Base-by-base conservation (phyloP, 2,888 invertebrate species). In the Microctonus brassicae region DNA sequence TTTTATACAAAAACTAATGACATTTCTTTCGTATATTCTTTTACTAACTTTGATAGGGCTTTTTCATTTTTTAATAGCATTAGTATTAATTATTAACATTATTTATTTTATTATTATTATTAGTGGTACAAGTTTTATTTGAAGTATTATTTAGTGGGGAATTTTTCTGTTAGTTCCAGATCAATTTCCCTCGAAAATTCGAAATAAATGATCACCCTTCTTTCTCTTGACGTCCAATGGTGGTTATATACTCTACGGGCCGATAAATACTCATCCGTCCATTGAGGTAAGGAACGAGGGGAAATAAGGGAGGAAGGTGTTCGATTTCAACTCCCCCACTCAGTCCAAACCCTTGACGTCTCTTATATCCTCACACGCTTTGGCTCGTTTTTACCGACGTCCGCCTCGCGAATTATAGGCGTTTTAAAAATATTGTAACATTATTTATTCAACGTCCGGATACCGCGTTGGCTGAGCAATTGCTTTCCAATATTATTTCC, bases 371-470 rank as follows among this genome's bases (percentile, higher is more conserved):
- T 53, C 66, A 52, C 39, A 61, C 66, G 39, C 36, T 42, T 63
- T 52, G 33, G 64, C 71, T 33, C 55, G 62, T 57, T 71, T 70
- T 62, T 69, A 61, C 69, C 61, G 42, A 66, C 66, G 69, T 61
- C 61, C 63, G 39, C 76, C 75, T 77, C 81, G 76, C 85, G 86
- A 87, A 87, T 87, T 87, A 87, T 86, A 86, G 86, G 85, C 87
- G 87, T 87, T 87, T 87, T 87, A 87, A 87, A 87, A 87, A 86
- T 87, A 87, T 87, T 87, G 87, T 87, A 82, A 81, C 84, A 85
- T 87, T 81, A 86, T 83, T 87, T 87, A 87, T 87, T 87, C 87
- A 87, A 75, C 72, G 74, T 75, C 17, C 17, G 47, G 20, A 47
- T 47, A 47, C 47, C 17, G 73, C 75, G 58, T 76, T 76, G 74